Percentiles rank a stretch among this genome's conserved stretches.
These are phyloP conservation scores for Phodopus roborovskii DNA, from an alignment of 2,113 vertebrate species.

Conservation along the genomic window DNA sequence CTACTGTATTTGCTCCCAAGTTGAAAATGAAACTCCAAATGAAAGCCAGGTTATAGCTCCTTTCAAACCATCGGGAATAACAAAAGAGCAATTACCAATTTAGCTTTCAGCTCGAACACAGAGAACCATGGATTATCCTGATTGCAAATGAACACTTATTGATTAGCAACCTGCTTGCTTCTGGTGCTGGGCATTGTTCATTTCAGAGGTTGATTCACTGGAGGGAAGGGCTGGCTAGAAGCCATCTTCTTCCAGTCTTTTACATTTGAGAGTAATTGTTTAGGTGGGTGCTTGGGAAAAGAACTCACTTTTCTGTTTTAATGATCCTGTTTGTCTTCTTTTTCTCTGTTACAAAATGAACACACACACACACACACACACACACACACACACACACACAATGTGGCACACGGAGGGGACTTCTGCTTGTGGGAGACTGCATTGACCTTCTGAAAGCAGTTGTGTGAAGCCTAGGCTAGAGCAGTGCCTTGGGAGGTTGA, in stretches of 20 bases:
- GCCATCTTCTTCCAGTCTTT: not conserved
- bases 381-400: not conserved
- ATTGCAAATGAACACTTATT: constrained; percentile 63
- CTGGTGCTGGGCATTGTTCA: not conserved
- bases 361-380: not conserved
- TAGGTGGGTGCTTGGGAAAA: constrained; percentile 17
- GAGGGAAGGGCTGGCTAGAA: not conserved
- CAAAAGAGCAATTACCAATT: constrained; percentile 52
- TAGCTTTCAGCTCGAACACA: constrained; percentile 1
- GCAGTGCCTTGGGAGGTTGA: not conserved
- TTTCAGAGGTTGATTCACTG: not conserved
- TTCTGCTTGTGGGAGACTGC: not conserved
- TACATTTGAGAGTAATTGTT: not conserved
- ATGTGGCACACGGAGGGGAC: too few relatives aligned
- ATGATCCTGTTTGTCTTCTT: not conserved
- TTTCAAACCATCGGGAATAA: not conserved
- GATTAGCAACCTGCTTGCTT: constrained; percentile 42
- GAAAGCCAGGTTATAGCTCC: not conserved
- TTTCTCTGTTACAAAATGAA: not conserved
- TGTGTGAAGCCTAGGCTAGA: too few relatives aligned
- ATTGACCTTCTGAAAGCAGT: not conserved
- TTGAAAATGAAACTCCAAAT: not conserved
- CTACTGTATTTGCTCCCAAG: constrained; percentile 14
- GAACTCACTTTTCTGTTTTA: not conserved
- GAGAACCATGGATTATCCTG: constrained; percentile 35